phyloP scores from a whole-genome alignment of 2,113 vertebrate species.

The Elachura formosa region DNA sequence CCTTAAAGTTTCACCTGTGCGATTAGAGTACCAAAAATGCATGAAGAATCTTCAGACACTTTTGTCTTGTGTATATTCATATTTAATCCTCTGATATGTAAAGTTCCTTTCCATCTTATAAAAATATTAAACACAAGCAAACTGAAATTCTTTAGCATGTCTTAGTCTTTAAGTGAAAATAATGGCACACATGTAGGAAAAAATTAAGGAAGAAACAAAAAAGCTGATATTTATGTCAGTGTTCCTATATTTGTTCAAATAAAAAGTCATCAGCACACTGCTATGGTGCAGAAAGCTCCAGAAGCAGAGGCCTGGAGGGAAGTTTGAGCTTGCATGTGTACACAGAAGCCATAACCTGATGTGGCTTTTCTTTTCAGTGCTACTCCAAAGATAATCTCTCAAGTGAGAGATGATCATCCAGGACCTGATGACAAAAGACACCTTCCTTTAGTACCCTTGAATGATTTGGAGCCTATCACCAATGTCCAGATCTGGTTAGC shows the following conservation, averaged over 20 bases:
- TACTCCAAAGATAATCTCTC: slow-evolving; percentile 85
- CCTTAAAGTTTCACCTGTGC: slow-evolving; percentile 9
- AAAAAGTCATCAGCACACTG: not conserved
- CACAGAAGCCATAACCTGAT: not conserved
- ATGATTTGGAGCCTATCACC: slow-evolving; percentile 84
- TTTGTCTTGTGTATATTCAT: not conserved
- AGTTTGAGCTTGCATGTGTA: not conserved
- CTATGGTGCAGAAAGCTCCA: not conserved
- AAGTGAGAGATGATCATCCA: slow-evolving; percentile 77
- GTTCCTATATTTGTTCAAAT: not conserved
- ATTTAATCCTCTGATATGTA: not conserved
- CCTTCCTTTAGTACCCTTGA: slow-evolving; percentile 81
- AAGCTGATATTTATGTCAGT: not conserved
- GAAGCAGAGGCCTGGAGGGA: not conserved
- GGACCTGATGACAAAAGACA: slow-evolving; percentile 73
- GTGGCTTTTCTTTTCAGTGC: slow-evolving; percentile 73
- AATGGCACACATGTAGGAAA: not conserved
- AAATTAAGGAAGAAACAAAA: not conserved
- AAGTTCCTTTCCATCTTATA: not conserved
- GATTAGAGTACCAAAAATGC: not conserved
- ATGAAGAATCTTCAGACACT: not conserved
- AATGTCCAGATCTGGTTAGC: slow-evolving; percentile 94
- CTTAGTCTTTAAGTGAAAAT: not conserved
- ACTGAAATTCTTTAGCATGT: not conserved
- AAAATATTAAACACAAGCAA: not conserved